Evolutionary conservation across 2,888 invertebrate genomes (phyloP), one percentile per base, ranked within the genome.

Genomic region (Hypena proboscidalis): DNA sequence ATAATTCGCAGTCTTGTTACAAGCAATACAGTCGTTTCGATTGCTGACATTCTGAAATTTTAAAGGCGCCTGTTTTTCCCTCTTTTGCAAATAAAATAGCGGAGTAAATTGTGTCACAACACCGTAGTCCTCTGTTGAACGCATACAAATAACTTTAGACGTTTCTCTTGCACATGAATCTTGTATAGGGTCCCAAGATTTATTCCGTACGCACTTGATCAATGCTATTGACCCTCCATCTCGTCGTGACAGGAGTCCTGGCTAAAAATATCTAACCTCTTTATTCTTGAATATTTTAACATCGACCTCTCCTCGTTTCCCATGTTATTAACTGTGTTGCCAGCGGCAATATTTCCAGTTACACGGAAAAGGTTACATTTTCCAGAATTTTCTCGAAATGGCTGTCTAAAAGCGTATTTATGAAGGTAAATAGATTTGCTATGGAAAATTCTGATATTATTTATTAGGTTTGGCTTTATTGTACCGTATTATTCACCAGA

Each of bases 221-320:
- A 27, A 60, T 52, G 54, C 26, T 52, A 39, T 48, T 48, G 44
- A 52, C 45, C 54, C 31, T 26, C 26, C 26, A 33, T 33, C 39
- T 39, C 26, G 32, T 27, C 29, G 42, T 41, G 33, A 37, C 47
- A 46, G 26, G 46, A 40, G 26, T 42, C 30, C 34, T 31, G 20
- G 45, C 51, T 50, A 54, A 50, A 58, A 60, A 51, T 54, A 52
- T 27, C 36, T 48, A 52, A 33, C 50, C 58, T 60, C 49, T 53
- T 53, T 57, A 49, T 48, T 38, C 37, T 34, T 58, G 44, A 58
- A 58, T 62, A 51, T 51, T 63, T 65, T 51, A 58, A 38, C 37
- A 52, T 32, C 47, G 39, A 47, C 45, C 44, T 58, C 43, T 32
- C 43, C 25, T 38, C 29, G 32, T 51, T 51, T 20, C 29, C 41